Percentiles rank a stretch among this genome's conserved stretches.
Evolutionary conservation across 64 coral and sea anemone species (phyloP).

Genomic region (Porites australiensis): DNA sequence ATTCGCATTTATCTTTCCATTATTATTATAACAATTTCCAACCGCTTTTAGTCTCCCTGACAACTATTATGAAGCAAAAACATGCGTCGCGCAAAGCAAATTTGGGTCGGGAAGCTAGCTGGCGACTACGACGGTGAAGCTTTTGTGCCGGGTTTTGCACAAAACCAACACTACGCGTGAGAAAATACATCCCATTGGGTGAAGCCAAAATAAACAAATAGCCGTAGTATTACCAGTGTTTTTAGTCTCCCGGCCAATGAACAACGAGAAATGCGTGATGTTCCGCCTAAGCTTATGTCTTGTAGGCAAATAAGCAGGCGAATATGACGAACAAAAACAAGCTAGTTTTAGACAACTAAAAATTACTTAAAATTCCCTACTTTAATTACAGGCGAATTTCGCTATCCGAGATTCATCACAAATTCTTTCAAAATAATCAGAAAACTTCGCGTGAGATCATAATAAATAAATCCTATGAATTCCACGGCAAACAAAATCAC

Average conservation of each 20-base stretch:
- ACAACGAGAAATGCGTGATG: not conserved
- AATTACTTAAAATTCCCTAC: slow-evolving; percentile 22
- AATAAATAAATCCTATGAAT: not conserved
- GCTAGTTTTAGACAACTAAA: not conserved
- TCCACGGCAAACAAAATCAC: not conserved
- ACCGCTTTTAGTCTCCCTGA: not conserved
- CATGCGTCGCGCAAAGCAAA: not conserved
- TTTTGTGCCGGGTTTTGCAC: not conserved
- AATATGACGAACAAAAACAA: slow-evolving; percentile 41
- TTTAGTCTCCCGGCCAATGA: slow-evolving; percentile 22
- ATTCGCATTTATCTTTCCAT: too few species aligned
- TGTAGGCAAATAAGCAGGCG: slow-evolving; percentile 19
- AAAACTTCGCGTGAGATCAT: not conserved
- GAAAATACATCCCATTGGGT: slow-evolving; percentile 36
- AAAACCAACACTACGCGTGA: not conserved
- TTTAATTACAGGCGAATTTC: not conserved
- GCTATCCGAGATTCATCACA: not conserved
- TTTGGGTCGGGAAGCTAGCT: not conserved
- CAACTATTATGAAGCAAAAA: slow-evolving; percentile 7
- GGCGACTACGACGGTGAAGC: not conserved
- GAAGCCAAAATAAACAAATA: slow-evolving; percentile 31
- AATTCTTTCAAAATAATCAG: not conserved
- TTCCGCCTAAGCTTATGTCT: slow-evolving; percentile 7
- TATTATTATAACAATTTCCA: not conserved
- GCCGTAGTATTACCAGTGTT: slow-evolving; percentile 4